These are phyloP conservation scores for Hedya salicella DNA, from an alignment of 2,888 invertebrate species.

Conservation along the genomic window DNA sequence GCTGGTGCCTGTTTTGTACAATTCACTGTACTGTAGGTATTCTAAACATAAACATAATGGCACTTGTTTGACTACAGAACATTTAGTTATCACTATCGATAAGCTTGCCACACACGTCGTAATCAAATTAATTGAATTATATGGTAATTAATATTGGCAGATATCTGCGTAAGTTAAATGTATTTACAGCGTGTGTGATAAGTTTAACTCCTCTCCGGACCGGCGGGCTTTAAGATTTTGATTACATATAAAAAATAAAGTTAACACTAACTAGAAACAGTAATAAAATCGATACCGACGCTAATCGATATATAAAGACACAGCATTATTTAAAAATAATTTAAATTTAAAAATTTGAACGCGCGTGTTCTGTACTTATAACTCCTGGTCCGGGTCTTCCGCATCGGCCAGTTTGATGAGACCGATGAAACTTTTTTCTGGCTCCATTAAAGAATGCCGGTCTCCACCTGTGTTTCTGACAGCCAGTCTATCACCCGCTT, in stretches of 20 bases:
- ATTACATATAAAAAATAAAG: conserved; percentile 21
- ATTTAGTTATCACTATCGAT: conserved; percentile 58
- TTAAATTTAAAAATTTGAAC: conserved; percentile 17
- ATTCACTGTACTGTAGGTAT: conserved; percentile 10
- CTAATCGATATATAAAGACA: conserved; percentile 28
- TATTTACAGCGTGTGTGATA: too few species aligned
- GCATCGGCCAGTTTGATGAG: conserved; percentile 89
- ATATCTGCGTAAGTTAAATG: too few species aligned
- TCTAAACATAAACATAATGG: conserved; percentile 55
- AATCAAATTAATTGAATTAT: too few species aligned
- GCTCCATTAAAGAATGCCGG: conserved; percentile 88
- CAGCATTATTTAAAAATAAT: conserved; percentile 24
- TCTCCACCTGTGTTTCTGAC: conserved; percentile 89
- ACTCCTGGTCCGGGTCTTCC: conserved; percentile 69
- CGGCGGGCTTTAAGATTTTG: conserved; percentile 44
- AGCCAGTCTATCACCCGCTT: conserved; percentile 87
- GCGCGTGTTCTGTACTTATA: conserved; percentile 53
- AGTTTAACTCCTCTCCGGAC: conserved; percentile 13
- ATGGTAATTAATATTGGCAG: too few species aligned
- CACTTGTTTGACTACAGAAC: conserved; percentile 65
- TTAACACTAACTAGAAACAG: conserved; percentile 27
- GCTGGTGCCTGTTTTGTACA: conserved; percentile 18
- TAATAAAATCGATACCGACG: conserved; percentile 1
- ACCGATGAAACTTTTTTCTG: conserved; percentile 93
- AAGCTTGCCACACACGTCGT: not conserved